phyloP scores from a whole-genome alignment of 1,140 invertebrate species.

The Helicoverpa armigera region DNA sequence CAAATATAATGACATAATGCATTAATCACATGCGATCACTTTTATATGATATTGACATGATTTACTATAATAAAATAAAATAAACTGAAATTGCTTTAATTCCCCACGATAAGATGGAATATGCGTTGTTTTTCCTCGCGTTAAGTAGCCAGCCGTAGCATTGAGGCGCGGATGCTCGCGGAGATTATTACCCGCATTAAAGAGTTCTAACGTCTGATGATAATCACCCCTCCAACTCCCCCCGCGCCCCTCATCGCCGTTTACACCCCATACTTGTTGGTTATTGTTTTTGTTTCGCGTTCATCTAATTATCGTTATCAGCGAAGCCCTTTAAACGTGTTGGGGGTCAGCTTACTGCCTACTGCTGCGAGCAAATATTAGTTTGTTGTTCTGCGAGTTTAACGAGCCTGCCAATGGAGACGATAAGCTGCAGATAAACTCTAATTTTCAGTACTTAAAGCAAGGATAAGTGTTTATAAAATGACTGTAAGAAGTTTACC shows the following conservation, averaged over 20 bases:
- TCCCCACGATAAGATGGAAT: too few species aligned
- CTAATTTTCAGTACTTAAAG: too few species aligned
- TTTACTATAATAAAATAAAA: too few species aligned
- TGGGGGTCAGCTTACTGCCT: not conserved
- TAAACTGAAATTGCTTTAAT: too few species aligned
- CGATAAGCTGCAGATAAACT: too few species aligned
- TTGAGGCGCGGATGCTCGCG: not conserved
- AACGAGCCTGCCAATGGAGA: too few species aligned
- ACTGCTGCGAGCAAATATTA: not conserved
- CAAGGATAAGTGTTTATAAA: too few species aligned
- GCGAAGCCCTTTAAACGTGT: not conserved
- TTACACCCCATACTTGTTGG: constrained; percentile 14
- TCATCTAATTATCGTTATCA: constrained; percentile 12
- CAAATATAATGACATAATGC: too few species aligned
- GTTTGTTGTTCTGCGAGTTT: not conserved
- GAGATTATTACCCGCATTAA: constrained; percentile 25
- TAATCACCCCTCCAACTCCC: not conserved
- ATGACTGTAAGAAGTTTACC: too few species aligned
- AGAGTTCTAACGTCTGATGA: constrained; percentile 31
- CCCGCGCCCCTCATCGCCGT: not conserved
- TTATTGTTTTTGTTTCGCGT: constrained; percentile 36
- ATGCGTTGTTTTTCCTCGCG: not conserved
- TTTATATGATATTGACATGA: too few species aligned
- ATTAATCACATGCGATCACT: too few species aligned
- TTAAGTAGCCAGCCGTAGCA: not conserved